phyloP scores from a whole-genome alignment of 2,797 vertebrate genomes.

The Denticeps clupeoides region DNA sequence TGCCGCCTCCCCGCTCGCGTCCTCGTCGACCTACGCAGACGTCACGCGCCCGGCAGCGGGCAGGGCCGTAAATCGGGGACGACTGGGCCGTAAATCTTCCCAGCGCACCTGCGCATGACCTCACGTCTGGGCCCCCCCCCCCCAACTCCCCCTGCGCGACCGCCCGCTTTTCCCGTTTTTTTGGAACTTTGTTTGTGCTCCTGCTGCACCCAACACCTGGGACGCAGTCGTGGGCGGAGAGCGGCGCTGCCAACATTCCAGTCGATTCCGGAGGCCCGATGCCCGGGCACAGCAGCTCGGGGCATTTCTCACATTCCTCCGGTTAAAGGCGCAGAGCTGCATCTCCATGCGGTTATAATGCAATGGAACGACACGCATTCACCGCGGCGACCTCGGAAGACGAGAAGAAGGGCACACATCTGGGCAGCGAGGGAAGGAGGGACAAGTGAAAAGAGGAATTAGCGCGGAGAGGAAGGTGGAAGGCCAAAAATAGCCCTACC shows the following conservation, averaged over 20 bases:
- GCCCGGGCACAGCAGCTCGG: constrained; percentile 42
- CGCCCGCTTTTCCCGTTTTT: constrained; percentile 23
- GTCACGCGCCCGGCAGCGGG: constrained; percentile 23
- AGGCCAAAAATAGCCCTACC: constrained; percentile 51
- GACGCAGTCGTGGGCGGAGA: constrained; percentile 38
- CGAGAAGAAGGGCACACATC: constrained; percentile 61
- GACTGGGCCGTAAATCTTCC: too few species aligned
- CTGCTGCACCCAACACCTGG: constrained; percentile 49
- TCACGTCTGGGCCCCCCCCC: constrained; percentile 28
- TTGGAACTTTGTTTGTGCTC: constrained; percentile 33
- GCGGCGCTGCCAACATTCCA: constrained; percentile 48
- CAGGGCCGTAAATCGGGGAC: constrained; percentile 29
- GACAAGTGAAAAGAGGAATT: constrained; percentile 59
- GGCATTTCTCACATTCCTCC: constrained; percentile 45
- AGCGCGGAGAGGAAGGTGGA: constrained; percentile 44
- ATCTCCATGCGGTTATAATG: constrained; percentile 6
- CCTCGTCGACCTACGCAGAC: constrained; percentile 11
- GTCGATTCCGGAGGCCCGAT: constrained; percentile 41
- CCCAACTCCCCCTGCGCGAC: constrained; percentile 19
- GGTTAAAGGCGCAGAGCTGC: constrained; percentile 40
- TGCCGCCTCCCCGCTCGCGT: neutral
- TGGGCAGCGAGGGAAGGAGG: constrained; percentile 57
- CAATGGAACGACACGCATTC: constrained; percentile 42
- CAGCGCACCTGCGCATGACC: constrained; percentile 28
- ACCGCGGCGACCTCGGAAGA: constrained; percentile 40